Evolutionary conservation across 1,140 invertebrate species (phyloP).

Genomic region (Caenorhabditis inopinata): DNA sequence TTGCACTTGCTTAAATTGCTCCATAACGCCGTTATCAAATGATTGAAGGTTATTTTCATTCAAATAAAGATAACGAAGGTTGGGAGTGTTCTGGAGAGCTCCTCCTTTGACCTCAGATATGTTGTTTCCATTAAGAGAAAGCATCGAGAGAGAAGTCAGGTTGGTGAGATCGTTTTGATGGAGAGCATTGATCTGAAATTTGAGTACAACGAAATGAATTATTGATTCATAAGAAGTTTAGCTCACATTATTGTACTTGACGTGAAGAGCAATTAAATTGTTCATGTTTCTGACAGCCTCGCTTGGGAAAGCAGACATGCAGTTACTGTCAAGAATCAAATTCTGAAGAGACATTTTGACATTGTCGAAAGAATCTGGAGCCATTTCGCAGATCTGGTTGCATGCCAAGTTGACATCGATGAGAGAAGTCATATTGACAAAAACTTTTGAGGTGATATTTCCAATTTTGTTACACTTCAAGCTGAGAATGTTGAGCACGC

Average conservation of each 20-base stretch:
- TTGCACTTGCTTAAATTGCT: conserved; percentile 56
- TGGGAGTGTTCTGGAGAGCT: conserved; percentile 54
- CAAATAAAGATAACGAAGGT: conserved; percentile 62
- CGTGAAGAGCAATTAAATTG: conserved; percentile 61
- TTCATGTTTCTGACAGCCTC: conserved; percentile 58
- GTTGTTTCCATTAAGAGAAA: conserved; percentile 61
- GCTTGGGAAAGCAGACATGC: conserved; percentile 55
- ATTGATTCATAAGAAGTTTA: not conserved
- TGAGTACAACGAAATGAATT: not conserved
- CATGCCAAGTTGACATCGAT: conserved; percentile 65
- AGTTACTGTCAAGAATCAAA: conserved; percentile 64
- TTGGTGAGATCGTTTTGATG: conserved; percentile 52
- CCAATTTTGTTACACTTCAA: conserved; percentile 59
- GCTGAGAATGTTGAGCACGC: conserved; percentile 55
- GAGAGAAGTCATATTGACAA: conserved; percentile 56
- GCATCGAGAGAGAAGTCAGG: conserved; percentile 58
- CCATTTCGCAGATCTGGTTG: conserved; percentile 63
- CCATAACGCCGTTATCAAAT: conserved; percentile 53
- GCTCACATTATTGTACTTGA: conserved; percentile 63
- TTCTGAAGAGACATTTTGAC: conserved; percentile 60
- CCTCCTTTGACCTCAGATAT: conserved; percentile 59
- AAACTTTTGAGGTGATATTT: conserved; percentile 54
- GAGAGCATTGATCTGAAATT: conserved; percentile 58
- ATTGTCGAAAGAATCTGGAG: conserved; percentile 53
- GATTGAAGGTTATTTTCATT: conserved; percentile 56